Base-by-base conservation (phyloP, 2,113 vertebrate species). In the Phocoena phocoena region DNA sequence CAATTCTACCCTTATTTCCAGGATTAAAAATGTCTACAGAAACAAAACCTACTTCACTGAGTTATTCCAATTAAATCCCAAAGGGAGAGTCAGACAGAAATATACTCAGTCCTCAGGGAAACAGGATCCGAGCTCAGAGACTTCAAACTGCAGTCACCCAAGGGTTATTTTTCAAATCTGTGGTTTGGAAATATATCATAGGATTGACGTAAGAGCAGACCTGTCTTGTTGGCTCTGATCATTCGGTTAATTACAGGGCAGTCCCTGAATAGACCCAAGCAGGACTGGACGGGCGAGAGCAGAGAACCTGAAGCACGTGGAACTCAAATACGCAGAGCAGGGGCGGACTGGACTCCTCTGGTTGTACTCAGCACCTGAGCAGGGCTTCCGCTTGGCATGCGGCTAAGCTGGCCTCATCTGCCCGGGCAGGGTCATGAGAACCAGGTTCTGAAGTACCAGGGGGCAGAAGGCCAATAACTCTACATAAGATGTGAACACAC, bases 401-500 rank as follows among this genome's bases (percentile, higher is more conserved):
- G n/a, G 25, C 6, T 50, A 33, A 62, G 50, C 38, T 3, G 47
- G 23, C 9, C 9, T 33, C 26, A 3, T 13, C 23, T 0, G 0
- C 38, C n/a, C 47, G 13, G 26, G 82, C 12, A 76, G 8, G 2
- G 60, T 38, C 53, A 33, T 0, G 26, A 65, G 80, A 92, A 87
- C 41, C 58, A 70, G 77, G 62, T 5, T 73, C 83, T 36, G 41
- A 47, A 55, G 81, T 26, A 17, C 60, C 0, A 4, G 41, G 41
- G n/a, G 36, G 14, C 44, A 74, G 74, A 62, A 26, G 21, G 60
- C 36, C 50, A 47, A 5, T 13, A 53, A 5, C 11, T 80, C 36
- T 68, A 9, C 1, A 11, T 26, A 44, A 95, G 38, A 67, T 2
- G 2, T 28, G 63, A 33, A 63, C 0, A 1, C 15, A 47, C 12